These are phyloP conservation scores for Colossoma macropomum DNA, from an alignment of 2,113 vertebrate genomes.

Conservation along the genomic window DNA sequence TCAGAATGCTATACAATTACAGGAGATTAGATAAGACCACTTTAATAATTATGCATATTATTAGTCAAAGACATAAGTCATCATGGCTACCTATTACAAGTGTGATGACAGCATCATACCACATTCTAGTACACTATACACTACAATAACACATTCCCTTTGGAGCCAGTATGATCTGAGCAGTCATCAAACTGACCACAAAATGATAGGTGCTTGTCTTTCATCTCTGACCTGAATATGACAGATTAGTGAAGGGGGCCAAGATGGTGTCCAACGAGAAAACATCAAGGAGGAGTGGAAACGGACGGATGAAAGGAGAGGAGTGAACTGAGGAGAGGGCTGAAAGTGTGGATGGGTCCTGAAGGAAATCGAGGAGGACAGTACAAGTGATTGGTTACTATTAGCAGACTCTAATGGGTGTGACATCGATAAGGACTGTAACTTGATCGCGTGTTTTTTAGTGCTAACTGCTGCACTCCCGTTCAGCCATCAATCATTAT, in stretches of 20 bases:
- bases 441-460: slow-evolving; percentile 81
- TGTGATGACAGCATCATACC: slow-evolving; percentile 22
- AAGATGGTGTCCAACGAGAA: slow-evolving; percentile 6
- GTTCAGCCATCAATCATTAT: slow-evolving; percentile 79
- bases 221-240: slow-evolving; percentile 1
- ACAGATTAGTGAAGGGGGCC: slow-evolving; percentile 25
- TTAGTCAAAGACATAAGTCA: no score
- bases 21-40: not conserved
- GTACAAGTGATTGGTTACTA: slow-evolving; percentile 80
- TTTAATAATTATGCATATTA: not conserved
- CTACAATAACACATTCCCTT: not conserved
- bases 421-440: slow-evolving; percentile 81
- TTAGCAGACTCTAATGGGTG: slow-evolving; percentile 83
- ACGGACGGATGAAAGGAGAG: slow-evolving; percentile 15
- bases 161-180: slow-evolving; percentile 3
- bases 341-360: slow-evolving; percentile 53
- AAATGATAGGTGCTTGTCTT: slow-evolving; percentile 14
- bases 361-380: slow-evolving; percentile 74
- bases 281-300: slow-evolving; percentile 10
- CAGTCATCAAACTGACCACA: slow-evolving; percentile 8
- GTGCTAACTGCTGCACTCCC: slow-evolving; percentile 80
- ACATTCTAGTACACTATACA: not conserved
- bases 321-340: slow-evolving; percentile 1
- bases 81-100: not conserved
- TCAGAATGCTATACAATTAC: no score